Evolutionary conservation across 2,888 invertebrate species (phyloP).

Genomic region (Xylocampa areola): DNA sequence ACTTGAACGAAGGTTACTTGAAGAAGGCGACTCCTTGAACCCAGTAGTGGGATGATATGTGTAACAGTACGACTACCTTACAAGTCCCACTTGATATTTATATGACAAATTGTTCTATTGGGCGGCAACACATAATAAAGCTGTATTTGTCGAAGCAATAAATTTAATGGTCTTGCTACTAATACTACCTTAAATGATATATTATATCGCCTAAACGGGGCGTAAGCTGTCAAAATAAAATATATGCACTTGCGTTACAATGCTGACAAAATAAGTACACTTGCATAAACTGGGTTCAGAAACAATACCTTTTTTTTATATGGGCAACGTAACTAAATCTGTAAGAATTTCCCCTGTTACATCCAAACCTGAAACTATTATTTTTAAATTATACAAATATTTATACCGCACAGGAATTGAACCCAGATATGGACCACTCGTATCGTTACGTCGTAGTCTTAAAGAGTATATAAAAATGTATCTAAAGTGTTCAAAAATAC

Average conservation of each 20-base stretch:
- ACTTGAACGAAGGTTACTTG: too few species aligned
- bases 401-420: too few species aligned
- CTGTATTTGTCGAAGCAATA: conserved; percentile 13
- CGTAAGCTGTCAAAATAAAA: conserved; percentile 18
- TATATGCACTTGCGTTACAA: neutral
- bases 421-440: too few species aligned
- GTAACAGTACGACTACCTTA: neutral
- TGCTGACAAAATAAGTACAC: neutral
- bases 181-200: conserved; percentile 13
- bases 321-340: too few species aligned
- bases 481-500: too few species aligned
- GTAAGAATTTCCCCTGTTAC: too few species aligned
- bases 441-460: too few species aligned
- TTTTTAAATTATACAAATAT: too few species aligned
- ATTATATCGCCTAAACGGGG: conserved; percentile 8
- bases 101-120: conserved; percentile 12
- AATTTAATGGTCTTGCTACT: conserved; percentile 28
- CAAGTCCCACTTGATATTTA: neutral
- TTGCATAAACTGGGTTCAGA: neutral
- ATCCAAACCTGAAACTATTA: too few species aligned
- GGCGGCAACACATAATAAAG: conserved; percentile 5
- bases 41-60: neutral
- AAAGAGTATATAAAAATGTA: too few species aligned
- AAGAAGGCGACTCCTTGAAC: too few species aligned
- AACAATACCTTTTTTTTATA: neutral